Evolutionary conservation across 1,140 invertebrate species (phyloP), one percentile per base, ranked within the genome.

Genomic region (Diachasma alloeum): DNA sequence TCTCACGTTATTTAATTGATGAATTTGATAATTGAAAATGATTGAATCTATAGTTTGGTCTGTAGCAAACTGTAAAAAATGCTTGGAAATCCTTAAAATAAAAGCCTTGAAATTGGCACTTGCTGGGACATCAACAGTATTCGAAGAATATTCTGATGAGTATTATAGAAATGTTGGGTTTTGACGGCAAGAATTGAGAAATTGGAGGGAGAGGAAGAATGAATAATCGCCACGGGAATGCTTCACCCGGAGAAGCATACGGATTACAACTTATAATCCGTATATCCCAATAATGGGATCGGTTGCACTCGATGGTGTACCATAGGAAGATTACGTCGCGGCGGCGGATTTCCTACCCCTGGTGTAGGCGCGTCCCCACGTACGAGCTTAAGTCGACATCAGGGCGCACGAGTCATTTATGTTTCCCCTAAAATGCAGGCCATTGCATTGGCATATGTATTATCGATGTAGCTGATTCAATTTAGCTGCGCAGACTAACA

Each of bases 241-340:
- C 39, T 53, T 24, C n/a, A 70, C 42, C 74, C 67, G 78, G 31
- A 79, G 85, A n/a, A n/a, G n/a, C n/a, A n/a, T n/a, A n/a, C n/a
- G n/a, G n/a, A 81, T 86, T 87, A 87, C 85, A 84, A 84, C 82
- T 83, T 82, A 83, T 87, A 86, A 87, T 86, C 85, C 76, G 17
- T 44, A 79, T 74, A 76, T 85, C 84, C 83, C 75, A 79, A 83
- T 86, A 84, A 86, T 85, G 81, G 66, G 59, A 63, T 63, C 59
- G 11, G 83, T 81, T 85, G 82, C 82, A 77, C 83, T 74, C 75
- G 78, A 74, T 79, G 48, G 48, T 76, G 71, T 79, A 77, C 71
- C 79, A 74, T 76, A 75, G 79, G 81, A 84, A 87, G 85, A 86
- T 87, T 87, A 86, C 81, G 72, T 79, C 69, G 80, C 69, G 66